Evolutionary conservation across 2,888 invertebrate genomes (phyloP).

Genomic region (Chrysomela aeneicollis): DNA sequence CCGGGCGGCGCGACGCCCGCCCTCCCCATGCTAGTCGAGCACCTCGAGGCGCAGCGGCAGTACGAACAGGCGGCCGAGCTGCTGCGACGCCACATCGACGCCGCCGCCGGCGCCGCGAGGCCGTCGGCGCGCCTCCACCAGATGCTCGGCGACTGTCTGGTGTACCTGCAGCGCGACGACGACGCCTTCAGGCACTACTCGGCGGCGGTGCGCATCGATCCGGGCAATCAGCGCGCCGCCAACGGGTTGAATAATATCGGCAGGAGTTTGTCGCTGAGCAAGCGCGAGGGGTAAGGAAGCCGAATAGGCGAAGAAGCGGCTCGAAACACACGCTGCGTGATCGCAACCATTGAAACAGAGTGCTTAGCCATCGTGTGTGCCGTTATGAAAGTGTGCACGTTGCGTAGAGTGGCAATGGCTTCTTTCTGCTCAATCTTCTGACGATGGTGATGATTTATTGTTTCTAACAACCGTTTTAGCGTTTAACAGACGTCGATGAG

Average conservation of each 20-base stretch:
- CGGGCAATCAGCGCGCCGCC: slow-evolving; percentile 68
- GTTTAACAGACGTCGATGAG: too few species aligned
- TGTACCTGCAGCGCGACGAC: slow-evolving; percentile 69
- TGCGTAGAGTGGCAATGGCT: too few species aligned
- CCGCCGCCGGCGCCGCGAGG: slow-evolving; percentile 60
- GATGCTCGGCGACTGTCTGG: slow-evolving; percentile 71
- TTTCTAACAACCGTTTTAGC: too few species aligned
- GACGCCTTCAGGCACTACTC: slow-evolving; percentile 75
- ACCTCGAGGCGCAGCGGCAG: slow-evolving; percentile 72
- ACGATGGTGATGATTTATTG: too few species aligned
- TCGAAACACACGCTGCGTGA: too few species aligned
- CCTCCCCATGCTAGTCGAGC: slow-evolving; percentile 75
- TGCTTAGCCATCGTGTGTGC: too few species aligned
- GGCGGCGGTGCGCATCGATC: slow-evolving; percentile 73
- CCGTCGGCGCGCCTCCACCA: slow-evolving; percentile 72
- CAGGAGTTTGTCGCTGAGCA: slow-evolving; percentile 56
- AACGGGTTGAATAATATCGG: slow-evolving; percentile 73
- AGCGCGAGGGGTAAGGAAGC: slow-evolving; percentile 60
- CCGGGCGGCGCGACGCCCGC: slow-evolving; percentile 74
- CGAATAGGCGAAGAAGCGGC: too few species aligned
- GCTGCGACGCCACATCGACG: slow-evolving; percentile 69
- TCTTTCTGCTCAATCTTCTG: too few species aligned
- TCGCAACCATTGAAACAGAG: too few species aligned
- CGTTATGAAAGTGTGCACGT: too few species aligned
- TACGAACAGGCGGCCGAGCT: slow-evolving; percentile 73